Evolutionary conservation across 2,888 invertebrate species (phyloP).

Genomic region (Philereme vetulata): DNA sequence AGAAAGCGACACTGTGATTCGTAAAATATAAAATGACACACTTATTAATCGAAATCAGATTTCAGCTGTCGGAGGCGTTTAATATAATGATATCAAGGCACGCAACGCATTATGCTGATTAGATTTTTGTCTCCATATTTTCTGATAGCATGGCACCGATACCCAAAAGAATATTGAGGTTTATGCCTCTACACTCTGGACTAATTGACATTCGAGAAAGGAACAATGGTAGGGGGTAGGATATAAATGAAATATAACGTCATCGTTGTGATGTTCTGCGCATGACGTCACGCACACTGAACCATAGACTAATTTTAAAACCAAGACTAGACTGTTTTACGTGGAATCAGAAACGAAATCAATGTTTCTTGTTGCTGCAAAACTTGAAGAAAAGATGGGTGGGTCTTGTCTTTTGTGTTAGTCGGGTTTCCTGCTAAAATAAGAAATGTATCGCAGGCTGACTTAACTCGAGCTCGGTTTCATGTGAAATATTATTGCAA

Average conservation of each 20-base stretch:
- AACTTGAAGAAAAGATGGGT: neutral
- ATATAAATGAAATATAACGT: constrained; percentile 46
- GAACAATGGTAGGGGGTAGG: constrained; percentile 15
- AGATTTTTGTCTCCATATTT: constrained; percentile 4
- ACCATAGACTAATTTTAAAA: constrained; percentile 26
- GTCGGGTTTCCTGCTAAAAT: no score
- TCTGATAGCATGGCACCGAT: constrained; percentile 2
- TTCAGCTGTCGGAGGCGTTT: constrained; percentile 4
- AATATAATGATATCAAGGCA: constrained; percentile 13
- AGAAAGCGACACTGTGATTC: no score
- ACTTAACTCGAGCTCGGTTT: no score
- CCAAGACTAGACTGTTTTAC: constrained; percentile 18
- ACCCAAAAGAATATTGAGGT: neutral
- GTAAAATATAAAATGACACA: no score
- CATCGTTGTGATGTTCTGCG: constrained; percentile 57
- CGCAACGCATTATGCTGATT: constrained; percentile 9
- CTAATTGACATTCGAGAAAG: constrained; percentile 1
- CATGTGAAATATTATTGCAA: no score
- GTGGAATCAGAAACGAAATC: constrained; percentile 13
- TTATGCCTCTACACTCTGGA: neutral
- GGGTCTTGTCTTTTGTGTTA: no score
- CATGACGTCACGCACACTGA: constrained; percentile 55
- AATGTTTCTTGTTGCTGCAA: constrained; percentile 17
- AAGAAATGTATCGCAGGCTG: no score
- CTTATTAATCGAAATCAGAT: constrained; percentile 4